phyloP scores from a whole-genome alignment of 2,797 vertebrate species.

The Aphelocoma californica region DNA sequence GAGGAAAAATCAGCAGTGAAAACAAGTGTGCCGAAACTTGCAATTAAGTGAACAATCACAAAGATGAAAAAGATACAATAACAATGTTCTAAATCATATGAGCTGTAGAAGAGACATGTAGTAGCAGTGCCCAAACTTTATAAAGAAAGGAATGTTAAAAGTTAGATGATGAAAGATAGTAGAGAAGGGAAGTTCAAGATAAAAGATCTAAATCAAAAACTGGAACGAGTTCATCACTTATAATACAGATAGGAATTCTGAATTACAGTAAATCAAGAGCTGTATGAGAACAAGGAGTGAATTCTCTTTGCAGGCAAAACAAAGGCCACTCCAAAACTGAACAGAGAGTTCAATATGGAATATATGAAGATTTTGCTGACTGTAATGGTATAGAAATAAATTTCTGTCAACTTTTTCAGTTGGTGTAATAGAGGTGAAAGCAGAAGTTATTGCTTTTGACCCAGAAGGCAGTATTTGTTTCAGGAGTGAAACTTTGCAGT shows the following conservation, averaged over 20 bases:
- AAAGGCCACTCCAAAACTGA: neutral
- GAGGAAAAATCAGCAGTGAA: neutral
- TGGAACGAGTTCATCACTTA: neutral
- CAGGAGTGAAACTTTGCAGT: neutral
- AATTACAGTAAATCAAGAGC: neutral
- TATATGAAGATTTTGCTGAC: neutral
- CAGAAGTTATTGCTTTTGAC: neutral
- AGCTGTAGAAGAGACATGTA: neutral
- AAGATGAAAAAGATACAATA: constrained; percentile 2
- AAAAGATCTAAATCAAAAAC: constrained; percentile 8
- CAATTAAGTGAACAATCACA: neutral
- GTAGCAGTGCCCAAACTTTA: neutral
- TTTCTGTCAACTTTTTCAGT: neutral
- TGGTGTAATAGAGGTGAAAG: neutral
- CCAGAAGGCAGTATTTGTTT: neutral
- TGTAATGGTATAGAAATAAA: neutral
- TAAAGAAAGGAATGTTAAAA: neutral
- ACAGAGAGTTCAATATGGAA: neutral
- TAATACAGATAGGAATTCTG: neutral
- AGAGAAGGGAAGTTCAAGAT: neutral
- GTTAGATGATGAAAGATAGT: neutral
- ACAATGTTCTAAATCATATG: neutral
- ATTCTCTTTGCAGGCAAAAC: neutral
- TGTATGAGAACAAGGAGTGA: neutral
- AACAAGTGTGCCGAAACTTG: neutral